Conservation (phyloP, 2,113 vertebrate species). For the Dolichallabes microphthalmus region DNA sequence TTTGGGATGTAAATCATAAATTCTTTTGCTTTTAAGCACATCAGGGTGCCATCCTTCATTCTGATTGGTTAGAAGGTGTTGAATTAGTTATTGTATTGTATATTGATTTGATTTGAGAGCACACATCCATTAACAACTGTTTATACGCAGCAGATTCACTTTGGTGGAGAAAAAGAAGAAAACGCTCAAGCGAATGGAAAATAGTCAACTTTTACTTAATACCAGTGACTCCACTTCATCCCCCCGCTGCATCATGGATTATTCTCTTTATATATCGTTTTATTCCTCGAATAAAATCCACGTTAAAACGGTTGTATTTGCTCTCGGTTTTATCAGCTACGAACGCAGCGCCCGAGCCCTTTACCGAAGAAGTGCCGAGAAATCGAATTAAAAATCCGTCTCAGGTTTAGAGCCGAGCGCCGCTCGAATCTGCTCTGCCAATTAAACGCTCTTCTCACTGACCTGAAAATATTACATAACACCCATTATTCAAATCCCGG, state of each 20-base stretch:
- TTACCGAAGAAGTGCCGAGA: neutral
- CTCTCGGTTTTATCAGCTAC: neutral
- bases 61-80: neutral
- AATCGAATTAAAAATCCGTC: neutral
- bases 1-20: too few relatives aligned
- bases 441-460: neutral
- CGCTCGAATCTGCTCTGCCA: neutral
- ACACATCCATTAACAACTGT: neutral
- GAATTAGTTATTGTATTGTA: neutral
- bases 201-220: neutral
- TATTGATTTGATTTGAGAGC: neutral
- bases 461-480: slow-evolving; percentile 10
- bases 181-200: neutral
- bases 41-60: neutral
- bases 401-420: neutral
- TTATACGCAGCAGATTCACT: neutral
- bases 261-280: neutral
- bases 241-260: neutral
- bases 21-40: too few relatives aligned
- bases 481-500: neutral
- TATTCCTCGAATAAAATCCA: neutral
- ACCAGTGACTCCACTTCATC: neutral
- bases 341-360: neutral
- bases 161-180: neutral
- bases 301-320: neutral